Evolutionary conservation across 2,797 vertebrate species (phyloP).

Genomic region (Brachyrhaphis roseni): DNA sequence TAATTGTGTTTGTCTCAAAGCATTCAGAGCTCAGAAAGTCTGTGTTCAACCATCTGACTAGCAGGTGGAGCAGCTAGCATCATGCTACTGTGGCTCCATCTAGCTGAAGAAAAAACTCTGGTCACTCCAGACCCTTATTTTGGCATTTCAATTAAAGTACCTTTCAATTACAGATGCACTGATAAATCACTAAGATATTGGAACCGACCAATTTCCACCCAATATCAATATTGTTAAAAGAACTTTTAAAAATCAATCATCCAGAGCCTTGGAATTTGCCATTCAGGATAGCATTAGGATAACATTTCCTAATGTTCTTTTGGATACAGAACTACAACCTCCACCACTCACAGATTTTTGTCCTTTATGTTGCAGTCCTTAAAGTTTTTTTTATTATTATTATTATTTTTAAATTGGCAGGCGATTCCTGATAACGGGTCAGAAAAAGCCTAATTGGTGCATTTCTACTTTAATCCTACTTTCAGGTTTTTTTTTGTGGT

Average conservation of each 20-base stretch:
- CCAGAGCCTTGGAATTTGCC: background rate
- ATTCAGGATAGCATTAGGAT: background rate
- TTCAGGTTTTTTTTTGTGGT: background rate
- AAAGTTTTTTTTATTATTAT: background rate
- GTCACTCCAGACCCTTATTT: background rate
- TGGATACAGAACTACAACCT: background rate
- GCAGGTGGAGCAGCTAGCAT: background rate
- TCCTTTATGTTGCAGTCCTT: background rate
- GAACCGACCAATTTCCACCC: background rate
- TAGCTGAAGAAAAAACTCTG: background rate
- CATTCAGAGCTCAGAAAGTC: background rate
- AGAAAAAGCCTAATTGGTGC: background rate
- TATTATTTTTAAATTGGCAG: background rate
- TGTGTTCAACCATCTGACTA: background rate
- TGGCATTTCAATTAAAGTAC: background rate
- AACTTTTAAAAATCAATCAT: background rate
- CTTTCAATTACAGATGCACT: background rate
- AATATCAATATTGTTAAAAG: background rate
- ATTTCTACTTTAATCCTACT: background rate
- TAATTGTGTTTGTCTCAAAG: background rate
- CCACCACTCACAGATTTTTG: background rate
- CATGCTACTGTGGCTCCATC: background rate
- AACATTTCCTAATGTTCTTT: background rate
- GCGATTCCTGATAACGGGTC: background rate
- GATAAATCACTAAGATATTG: background rate